phyloP scores from a whole-genome alignment of 2,888 invertebrate species.

The Meta bourneti region DNA sequence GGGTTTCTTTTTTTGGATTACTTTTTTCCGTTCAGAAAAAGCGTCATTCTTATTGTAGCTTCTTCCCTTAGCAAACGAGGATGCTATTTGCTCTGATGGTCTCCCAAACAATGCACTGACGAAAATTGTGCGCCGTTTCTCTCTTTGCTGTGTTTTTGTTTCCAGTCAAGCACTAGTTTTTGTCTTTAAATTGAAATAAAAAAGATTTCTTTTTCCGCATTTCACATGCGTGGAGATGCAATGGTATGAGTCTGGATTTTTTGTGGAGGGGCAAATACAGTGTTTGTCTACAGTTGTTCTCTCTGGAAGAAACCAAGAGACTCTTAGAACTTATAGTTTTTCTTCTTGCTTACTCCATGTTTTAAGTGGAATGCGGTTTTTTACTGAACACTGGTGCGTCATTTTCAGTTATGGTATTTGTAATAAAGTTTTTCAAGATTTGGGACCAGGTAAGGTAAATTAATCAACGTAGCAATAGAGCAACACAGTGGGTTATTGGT shows the following conservation, averaged over 20 bases:
- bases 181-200: conserved; percentile 55
- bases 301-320: neutral
- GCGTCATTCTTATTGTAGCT: conserved; percentile 20
- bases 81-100: conserved; percentile 65
- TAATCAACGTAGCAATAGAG: too few species aligned
- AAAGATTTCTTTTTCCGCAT: conserved; percentile 8
- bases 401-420: too few species aligned
- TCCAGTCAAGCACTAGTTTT: conserved; percentile 23
- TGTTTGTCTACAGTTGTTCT: neutral
- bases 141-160: conserved; percentile 46
- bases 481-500: too few species aligned
- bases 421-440: too few species aligned
- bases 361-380: neutral
- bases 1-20: conserved; percentile 25
- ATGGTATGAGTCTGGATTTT: neutral
- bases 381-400: too few species aligned
- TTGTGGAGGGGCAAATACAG: neutral
- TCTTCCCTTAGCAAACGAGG: conserved; percentile 62
- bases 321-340: neutral
- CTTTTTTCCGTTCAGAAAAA: conserved; percentile 28
- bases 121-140: conserved; percentile 47
- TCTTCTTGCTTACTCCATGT: neutral
- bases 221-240: conserved; percentile 5
- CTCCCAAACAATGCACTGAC: conserved; percentile 61
- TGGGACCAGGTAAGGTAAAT: too few species aligned